phyloP scores from a whole-genome alignment of 1,140 invertebrate species.

The Cotesia glomerata region DNA sequence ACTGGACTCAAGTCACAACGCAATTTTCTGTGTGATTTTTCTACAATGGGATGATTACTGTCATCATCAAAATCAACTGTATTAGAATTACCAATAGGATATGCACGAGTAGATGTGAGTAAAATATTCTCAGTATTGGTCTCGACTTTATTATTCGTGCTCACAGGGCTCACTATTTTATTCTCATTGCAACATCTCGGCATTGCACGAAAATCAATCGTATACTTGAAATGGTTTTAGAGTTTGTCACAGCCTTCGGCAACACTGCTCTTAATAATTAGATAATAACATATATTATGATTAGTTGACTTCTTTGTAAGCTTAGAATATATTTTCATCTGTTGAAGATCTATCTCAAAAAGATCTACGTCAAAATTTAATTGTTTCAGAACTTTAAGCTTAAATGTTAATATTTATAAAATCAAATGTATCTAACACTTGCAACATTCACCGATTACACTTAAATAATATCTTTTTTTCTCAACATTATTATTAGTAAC shows the following conservation, averaged over 20 bases:
- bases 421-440: neutral
- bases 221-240: neutral
- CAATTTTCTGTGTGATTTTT: conserved; percentile 59
- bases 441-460: neutral
- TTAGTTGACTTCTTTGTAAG: neutral
- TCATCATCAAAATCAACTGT: conserved; percentile 53
- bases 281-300: too few species aligned
- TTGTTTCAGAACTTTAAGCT: neutral
- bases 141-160: conserved; percentile 46
- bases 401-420: neutral
- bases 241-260: neutral
- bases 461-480: neutral
- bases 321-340: neutral
- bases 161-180: conserved; percentile 60
- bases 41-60: conserved; percentile 43
- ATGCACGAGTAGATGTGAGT: conserved; percentile 49
- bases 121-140: conserved; percentile 53
- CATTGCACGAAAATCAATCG: conserved; percentile 55
- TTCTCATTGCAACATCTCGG: conserved; percentile 64
- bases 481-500: neutral
- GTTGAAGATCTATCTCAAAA: neutral
- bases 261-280: neutral
- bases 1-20: conserved; percentile 61
- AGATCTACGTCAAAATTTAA: neutral
- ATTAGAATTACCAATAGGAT: conserved; percentile 47